Base-by-base conservation (phyloP, 2,888 invertebrate genomes). In the Diplazon laetatorius region DNA sequence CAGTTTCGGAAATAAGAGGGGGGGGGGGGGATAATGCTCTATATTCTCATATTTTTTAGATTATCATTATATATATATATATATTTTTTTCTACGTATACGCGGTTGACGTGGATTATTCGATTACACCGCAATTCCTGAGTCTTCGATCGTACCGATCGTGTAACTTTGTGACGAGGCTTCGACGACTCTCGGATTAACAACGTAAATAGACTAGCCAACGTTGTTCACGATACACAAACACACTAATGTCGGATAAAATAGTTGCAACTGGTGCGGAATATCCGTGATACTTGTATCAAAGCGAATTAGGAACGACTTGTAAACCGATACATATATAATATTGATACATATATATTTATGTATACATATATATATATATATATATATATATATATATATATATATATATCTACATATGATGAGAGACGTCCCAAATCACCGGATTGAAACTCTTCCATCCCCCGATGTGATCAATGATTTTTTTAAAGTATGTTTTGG, bases 261-360 rank as follows among this genome's bases (percentile, higher is more conserved):
- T 55, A 55, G 66, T 75, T 71, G 60, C 62, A 63, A 46, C 75
- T 69, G 44, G 2, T n/a, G 65, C 50, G 65, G 42, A 10, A 71
- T n/a, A n/a, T n/a, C n/a, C n/a, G n/a, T n/a, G n/a, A n/a, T n/a
- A 37, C 48, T 55, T 37, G 35, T 55, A 22, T 44, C 55, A 59
- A 62, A 42, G 52, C 57, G 71, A 75, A 75, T 78, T 75, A 75
- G 71, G 63, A 72, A 62, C 66, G 75, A 75, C 75, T 71, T 63
- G 71, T 62, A 63, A 78, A 71, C 60, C 30, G 6, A 30, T 30
- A 30, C 6, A 30, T 6, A 6, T 5, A 6, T 30, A 30, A 30
- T n/a, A n/a, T n/a, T n/a, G n/a, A n/a, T n/a, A n/a, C n/a, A n/a
- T n/a, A n/a, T n/a, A n/a, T n/a, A n/a, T n/a, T n/a, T n/a, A n/a